Conservation (phyloP, 2,113 vertebrate species). For the Nibea albiflora region DNA sequence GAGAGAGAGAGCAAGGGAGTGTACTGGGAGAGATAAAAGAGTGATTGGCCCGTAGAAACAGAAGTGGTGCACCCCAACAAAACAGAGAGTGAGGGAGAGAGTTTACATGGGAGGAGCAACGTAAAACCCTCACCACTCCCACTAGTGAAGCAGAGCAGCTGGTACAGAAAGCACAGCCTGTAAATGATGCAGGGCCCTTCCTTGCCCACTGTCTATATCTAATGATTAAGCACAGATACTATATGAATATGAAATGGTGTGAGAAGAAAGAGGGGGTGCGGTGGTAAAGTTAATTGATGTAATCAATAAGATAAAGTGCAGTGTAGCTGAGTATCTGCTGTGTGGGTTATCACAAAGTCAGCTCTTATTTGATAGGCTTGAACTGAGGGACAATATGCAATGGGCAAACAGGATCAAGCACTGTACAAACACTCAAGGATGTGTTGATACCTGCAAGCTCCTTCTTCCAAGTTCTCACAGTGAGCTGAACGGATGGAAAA, state of each 20-base stretch:
- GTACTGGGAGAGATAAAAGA: constrained; percentile 50
- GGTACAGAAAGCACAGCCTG: neutral
- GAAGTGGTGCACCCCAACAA: constrained; percentile 61
- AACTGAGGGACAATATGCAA: neutral
- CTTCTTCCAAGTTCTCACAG: neutral
- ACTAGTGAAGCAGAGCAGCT: constrained; percentile 7
- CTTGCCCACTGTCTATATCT: neutral
- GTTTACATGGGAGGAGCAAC: constrained; percentile 64
- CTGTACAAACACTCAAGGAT: constrained; percentile 13
- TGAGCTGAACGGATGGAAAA: neutral
- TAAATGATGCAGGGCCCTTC: constrained; percentile 1
- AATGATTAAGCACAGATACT: constrained; percentile 15
- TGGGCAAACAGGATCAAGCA: neutral
- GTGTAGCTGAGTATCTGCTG: constrained; percentile 12
- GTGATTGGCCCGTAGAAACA: constrained; percentile 57
- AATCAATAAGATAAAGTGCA: constrained; percentile 68
- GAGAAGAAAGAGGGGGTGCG: neutral
- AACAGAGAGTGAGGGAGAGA: constrained; percentile 30
- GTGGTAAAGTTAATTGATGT: constrained; percentile 34
- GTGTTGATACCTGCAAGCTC: constrained; percentile 38
- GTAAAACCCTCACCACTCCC: constrained; percentile 59
- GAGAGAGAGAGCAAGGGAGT: neutral
- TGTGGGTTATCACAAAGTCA: constrained; percentile 39
- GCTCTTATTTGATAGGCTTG: constrained; percentile 33
- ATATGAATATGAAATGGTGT: constrained; percentile 26